Base-by-base conservation (phyloP, 2,888 invertebrate species). In the Trilocha varians region DNA sequence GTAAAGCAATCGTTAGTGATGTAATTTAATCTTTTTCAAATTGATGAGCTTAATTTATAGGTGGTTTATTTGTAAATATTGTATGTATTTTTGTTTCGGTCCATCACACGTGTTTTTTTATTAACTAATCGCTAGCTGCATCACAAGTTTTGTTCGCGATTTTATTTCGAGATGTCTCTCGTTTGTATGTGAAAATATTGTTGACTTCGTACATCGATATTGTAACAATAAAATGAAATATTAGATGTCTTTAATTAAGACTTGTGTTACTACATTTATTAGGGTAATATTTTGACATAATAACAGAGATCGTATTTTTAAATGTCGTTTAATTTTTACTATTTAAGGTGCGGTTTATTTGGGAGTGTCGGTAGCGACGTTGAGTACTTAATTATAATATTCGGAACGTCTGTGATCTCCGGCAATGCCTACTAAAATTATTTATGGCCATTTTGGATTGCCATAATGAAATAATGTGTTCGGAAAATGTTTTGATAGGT, bases 41-140 rank as follows among this genome's bases (percentile, higher is more conserved):
- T 67, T 60, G 70, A 77, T 69, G 78, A 79, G 79, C 79, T 79
- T 79, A 75, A 71, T 77, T 78, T 77, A 60, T 78, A 78, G 72
- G 59, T 50, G 61, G 62, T 76, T 77, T 77, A 72, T 78, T 78
- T 80, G 80, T 80, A 80, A 78, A 80, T 80, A 80, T 78, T 79
- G 78, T 78, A 78, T 70, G 74, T 78, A 77, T 72, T 64, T 54
- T 53, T 59, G 63, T 72, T 70, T 68, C 54, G 60, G 65, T 68
- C 63, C 73, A 71, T 76, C 74, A 65, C 70, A 69, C 53, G 52
- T 50, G 50, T 49, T 40, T 57, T 50, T 46, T 40, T 18, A 38
- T 48, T 49, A 47, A 54, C 48, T 55, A 53, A 51, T 53, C 61
- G 64, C 59, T 57, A 59, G 59, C 45, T 39, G 44, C 57, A 53